Evolutionary conservation across 2,888 invertebrate genomes (phyloP), one percentile per base, ranked within the genome.

Genomic region (Apamea anceps): DNA sequence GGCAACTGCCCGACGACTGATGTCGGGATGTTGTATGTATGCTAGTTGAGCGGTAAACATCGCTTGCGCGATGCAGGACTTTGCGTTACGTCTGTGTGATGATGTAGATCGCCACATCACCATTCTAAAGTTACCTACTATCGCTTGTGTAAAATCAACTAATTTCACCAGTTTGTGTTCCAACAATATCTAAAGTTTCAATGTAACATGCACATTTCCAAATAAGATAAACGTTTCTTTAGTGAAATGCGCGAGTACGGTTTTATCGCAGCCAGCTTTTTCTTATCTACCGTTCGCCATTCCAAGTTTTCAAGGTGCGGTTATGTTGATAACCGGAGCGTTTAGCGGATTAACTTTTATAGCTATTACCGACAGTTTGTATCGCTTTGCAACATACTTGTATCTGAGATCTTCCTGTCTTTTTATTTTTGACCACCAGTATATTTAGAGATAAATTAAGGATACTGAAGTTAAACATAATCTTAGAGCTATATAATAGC

Each of bases 271-370:
- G 83, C 79, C 82, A 90, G 93, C 91, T 92, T 93, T 93, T 93
- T 93, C 93, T 94, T 94, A 94, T 94, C 94, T 92, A 48, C 85
- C 82, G 87, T 91, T 91, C 89, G 90, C 93, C 90, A 89, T 91
- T 93, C 91, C 90, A 90, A 92, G 91, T 90, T 87, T 90, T 86
- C 87, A 86, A 83, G 84, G 84, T 84, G 81, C 73, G 84, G 84
- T 77, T 86, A 72, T 79, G 72, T 84, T 90, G 84, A 79, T 73
- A 79, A 87, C 77, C 80, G 77, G 32, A 86, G 89, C 87, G 87
- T 67, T 42, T 37, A 79, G 81, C 82, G 81, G 48, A 12, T 73
- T 62, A 18, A 37, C 28, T 80, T 70, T 13, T 66, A 15, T 15
- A 28, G 2, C 65, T 51, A 8, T 81, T 85, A 42, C n/a, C 21